Percentiles rank a stretch among this genome's conserved stretches.
These are phyloP conservation scores for Lumbricus terrestris DNA, from an alignment of 2,888 invertebrate species.

Conservation along the genomic window DNA sequence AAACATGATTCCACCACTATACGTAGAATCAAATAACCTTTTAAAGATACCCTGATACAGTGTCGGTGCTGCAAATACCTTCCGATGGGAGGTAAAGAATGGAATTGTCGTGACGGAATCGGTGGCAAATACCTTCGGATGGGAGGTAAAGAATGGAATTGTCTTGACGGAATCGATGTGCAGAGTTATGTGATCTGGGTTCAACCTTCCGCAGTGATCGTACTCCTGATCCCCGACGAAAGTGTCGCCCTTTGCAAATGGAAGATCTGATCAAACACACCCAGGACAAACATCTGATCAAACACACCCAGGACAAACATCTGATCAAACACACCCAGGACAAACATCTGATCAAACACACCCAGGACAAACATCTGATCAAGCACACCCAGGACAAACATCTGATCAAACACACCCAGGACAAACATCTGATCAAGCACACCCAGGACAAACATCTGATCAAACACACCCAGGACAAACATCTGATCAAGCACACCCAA, in stretches of 20 bases:
- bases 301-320: background rate
- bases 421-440: too few relatives aligned
- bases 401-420: background rate
- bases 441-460: too few relatives aligned
- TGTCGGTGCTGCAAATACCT: too few relatives aligned
- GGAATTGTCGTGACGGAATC: background rate
- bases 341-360: background rate
- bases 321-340: background rate
- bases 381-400: too few relatives aligned
- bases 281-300: background rate
- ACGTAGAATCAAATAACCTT: too few relatives aligned
- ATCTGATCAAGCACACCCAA: too few relatives aligned
- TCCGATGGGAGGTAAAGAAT: background rate
- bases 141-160: background rate
- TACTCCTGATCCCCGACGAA: constrained; percentile 14
- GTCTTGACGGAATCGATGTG: background rate
- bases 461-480: background rate
- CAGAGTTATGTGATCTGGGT: constrained; percentile 12
- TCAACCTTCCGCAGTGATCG: constrained; percentile 16
- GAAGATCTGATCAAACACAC: background rate
- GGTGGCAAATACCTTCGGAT: constrained; percentile 10
- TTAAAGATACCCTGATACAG: background rate
- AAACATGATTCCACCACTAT: too few relatives aligned
- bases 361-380: background rate
- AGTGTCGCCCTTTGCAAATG: background rate